These are phyloP conservation scores for Euwallacea similis DNA, from an alignment of 1,140 invertebrate genomes.

Conservation along the genomic window DNA sequence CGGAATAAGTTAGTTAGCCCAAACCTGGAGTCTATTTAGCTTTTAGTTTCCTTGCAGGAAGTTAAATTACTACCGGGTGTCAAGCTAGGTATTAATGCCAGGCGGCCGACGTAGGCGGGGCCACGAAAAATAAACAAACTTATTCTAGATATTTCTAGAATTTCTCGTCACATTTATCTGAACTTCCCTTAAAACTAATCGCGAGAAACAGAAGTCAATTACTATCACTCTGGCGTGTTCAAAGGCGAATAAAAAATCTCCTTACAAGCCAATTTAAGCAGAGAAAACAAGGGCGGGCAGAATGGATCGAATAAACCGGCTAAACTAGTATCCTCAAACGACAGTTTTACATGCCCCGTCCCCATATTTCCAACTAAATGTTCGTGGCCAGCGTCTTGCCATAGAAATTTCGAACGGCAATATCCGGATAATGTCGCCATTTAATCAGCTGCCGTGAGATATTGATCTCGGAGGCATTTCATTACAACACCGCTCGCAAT, in stretches of 20 bases:
- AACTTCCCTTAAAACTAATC: too few relatives aligned
- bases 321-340: conserved; percentile 28
- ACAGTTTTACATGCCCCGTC: conserved; percentile 29
- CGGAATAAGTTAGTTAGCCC: too few relatives aligned
- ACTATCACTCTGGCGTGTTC: conserved; percentile 8
- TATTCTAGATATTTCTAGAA: too few relatives aligned
- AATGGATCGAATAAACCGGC: conserved; percentile 25
- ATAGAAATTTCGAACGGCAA: conserved; percentile 51
- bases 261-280: conserved; percentile 16
- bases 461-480: conserved; percentile 51
- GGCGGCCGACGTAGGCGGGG: too few relatives aligned
- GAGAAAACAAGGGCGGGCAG: conserved; percentile 19
- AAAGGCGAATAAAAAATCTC: conserved; percentile 23
- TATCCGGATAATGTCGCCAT: conserved; percentile 52
- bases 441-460: conserved; percentile 51
- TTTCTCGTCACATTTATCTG: too few relatives aligned
- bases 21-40: too few relatives aligned
- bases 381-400: conserved; percentile 39
- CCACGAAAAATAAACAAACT: too few relatives aligned
- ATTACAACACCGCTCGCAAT: conserved; percentile 41
- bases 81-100: too few relatives aligned
- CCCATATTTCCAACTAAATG: conserved; percentile 33
- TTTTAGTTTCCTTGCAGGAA: too few relatives aligned
- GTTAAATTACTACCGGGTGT: too few relatives aligned
- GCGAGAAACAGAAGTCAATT: not conserved